phyloP scores from a whole-genome alignment of 1,140 invertebrate genomes.

The Papilio aristodemus region DNA sequence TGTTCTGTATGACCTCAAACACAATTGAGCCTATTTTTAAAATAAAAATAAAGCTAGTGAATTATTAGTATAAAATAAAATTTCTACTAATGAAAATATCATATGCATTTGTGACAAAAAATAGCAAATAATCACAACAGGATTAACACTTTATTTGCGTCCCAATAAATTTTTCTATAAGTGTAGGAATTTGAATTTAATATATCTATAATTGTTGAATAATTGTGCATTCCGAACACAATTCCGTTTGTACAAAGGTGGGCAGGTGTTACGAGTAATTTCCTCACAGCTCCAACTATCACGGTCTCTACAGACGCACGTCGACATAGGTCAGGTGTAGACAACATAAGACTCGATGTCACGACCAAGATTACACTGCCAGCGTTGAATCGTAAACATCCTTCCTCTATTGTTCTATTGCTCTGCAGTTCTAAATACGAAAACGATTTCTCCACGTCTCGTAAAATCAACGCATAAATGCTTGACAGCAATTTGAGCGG shows the following conservation, averaged over 20 bases:
- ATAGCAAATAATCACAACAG: not conserved
- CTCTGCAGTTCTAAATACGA: not conserved
- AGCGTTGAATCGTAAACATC: slow-evolving; percentile 13
- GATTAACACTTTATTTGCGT: too few species aligned
- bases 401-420: not conserved
- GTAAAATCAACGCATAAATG: not conserved
- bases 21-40: too few species aligned
- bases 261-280: slow-evolving; percentile 21
- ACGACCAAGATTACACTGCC: slow-evolving; percentile 39
- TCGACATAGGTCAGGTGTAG: slow-evolving; percentile 18
- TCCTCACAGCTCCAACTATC: slow-evolving; percentile 19
- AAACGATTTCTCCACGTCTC: not conserved
- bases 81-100: too few species aligned
- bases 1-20: too few species aligned
- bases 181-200: too few species aligned
- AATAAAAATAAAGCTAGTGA: too few species aligned
- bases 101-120: too few species aligned
- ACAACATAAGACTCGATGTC: slow-evolving; percentile 40
- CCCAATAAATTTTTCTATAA: too few species aligned
- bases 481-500: not conserved
- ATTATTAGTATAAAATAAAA: too few species aligned
- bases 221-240: not conserved
- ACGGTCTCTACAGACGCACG: slow-evolving; percentile 27
- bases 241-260: slow-evolving; percentile 4
- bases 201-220: not conserved